These are phyloP conservation scores for Leptinotarsa defecta DNA, from an alignment of 1,140 invertebrate species.

Conservation along the genomic window DNA sequence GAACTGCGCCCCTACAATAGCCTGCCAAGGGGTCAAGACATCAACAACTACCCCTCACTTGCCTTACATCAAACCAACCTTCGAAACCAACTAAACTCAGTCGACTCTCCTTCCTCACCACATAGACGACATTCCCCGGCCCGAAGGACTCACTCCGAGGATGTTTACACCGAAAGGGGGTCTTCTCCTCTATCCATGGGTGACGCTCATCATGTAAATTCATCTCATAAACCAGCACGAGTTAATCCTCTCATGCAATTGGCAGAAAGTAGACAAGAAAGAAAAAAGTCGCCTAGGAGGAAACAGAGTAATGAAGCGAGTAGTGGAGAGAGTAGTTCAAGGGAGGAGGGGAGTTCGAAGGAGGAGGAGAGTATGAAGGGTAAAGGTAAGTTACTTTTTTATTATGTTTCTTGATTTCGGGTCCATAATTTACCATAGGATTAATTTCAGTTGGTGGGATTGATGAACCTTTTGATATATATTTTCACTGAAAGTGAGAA, in stretches of 20 bases:
- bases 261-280: constrained; percentile 25
- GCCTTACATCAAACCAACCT: constrained; percentile 41
- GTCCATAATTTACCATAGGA: no score
- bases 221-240: constrained; percentile 27
- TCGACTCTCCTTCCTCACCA: not conserved
- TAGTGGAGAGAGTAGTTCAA: constrained; percentile 19
- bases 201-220: not conserved
- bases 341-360: not conserved
- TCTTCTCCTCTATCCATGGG: not conserved
- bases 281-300: constrained; percentile 30
- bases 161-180: constrained; percentile 34
- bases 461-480: no score
- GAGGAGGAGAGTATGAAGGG: not conserved
- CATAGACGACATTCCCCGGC: constrained; percentile 38
- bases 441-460: no score
- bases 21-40: constrained; percentile 57
- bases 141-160: constrained; percentile 47
- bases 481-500: no score
- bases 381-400: constrained; percentile 1
- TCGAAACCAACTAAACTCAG: constrained; percentile 24
- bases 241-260: constrained; percentile 45
- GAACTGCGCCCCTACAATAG: constrained; percentile 65
- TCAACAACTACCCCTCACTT: constrained; percentile 52
- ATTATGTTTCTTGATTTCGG: no score
- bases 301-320: constrained; percentile 15